Base-by-base conservation (phyloP, 2,888 invertebrate species). In the Pseudoips prasinana region DNA sequence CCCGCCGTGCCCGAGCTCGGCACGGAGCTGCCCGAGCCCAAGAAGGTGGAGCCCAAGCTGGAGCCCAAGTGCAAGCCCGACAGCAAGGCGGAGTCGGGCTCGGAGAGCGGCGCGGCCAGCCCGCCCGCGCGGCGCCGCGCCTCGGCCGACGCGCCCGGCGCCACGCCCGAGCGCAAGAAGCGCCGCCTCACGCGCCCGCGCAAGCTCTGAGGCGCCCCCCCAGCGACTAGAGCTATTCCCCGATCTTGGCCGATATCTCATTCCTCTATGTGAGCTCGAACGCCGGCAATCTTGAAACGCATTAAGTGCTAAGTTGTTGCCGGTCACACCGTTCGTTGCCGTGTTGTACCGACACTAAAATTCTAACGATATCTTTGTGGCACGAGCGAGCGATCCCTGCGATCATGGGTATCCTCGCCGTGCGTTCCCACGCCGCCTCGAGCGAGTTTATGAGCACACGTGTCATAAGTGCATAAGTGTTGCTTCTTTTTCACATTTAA, bases 161-260 rank as follows among this genome's bases (percentile, higher is more conserved):
- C 51, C 47, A 82, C 88, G 18, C 88, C 87, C 25, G 88, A 87
- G 32, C 79, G 86, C 50, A 89, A 89, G 71, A 86, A 86, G 59
- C 80, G 89, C 10, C 83, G 89, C 34, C 77, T 88, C 51, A 86
- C 86, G 8, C 73, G 88, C 31, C 87, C 87, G 22, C 64, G 89
- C 57, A 89, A 89, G 61, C 82, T 86, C 20, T 86, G 71, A 81
- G 45, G n/a, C n/a, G n/a, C 20, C 2, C 7, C 7, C 20, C 20
- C n/a, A 2, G 20, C 20, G 7, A 3, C 20, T 20, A 18, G 18
- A 18, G 18, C 18, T 18, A 3, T 3, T 18, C 18, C 18, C 18
- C 18, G 3, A 18, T 6, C 18, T 18, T 18, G n/a, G n/a, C n/a
- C 18, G 18, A 18, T 18, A 18, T 18, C 18, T n/a, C n/a, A n/a